Evolutionary conservation across 2,113 vertebrate genomes (phyloP), one percentile per base, ranked within the genome.

Genomic region (Poecilia latipinna): DNA sequence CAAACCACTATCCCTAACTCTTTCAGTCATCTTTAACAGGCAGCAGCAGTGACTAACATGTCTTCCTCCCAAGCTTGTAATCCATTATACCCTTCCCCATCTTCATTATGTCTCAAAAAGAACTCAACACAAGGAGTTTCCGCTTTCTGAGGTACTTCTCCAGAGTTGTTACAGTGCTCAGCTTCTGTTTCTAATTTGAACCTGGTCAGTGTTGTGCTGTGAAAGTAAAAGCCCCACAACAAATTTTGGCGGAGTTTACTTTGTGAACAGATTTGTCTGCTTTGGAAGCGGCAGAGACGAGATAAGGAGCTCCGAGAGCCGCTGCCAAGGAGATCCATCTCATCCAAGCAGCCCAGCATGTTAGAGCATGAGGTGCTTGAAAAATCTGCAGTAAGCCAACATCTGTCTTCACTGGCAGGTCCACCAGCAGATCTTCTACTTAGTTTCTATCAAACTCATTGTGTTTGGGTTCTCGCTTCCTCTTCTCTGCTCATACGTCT

Each of bases 1-100:
- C 42, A 44, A 57, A 37, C 42, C 65, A 48, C 69, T 74, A 51
- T 39, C 24, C 31, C 61, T 67, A 62, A 79, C 82, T 70, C 31
- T 61, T 75, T 65, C 72, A 77, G 73, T 68, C 29, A n/a, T 57
- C 11, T 71, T 65, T 81, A 29, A 79, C 75, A 78, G 67, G 57
- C 33, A 24, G 66, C 26, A 10, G 63, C 60, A 48, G 28, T 68
- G 44, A 48, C 61, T 1, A 44, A 26, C 4, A 28, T 26, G 39
- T 61, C 12, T 10, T 70, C 65, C 73, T 78, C 68, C 28, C 81
- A 69, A 48, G 75, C 37, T 65, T 0, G 1, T 12, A 32, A 57
- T 57, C 44, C 17, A 7, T 48, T 19, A 48, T 48, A 48, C 4
- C 17, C 17, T 48, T 48, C 44, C 44, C 4, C 44, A 48, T 48